Conservation (phyloP, 2,113 vertebrate genomes). For the Mystacornis crossleyi region DNA sequence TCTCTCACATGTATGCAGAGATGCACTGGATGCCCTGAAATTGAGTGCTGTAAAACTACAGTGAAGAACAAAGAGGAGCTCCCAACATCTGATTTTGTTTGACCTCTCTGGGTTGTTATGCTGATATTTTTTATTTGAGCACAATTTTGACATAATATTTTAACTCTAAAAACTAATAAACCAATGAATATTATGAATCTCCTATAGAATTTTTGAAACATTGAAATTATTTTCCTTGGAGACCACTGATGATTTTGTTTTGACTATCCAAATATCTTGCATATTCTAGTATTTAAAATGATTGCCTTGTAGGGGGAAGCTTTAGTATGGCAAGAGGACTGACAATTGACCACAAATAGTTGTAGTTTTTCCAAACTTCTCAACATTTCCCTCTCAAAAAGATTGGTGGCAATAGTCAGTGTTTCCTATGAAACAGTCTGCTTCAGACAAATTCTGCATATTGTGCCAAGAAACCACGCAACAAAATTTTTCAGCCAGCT, state of each 20-base stretch:
- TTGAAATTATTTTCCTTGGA: not conserved
- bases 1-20: not conserved
- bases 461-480: not conserved
- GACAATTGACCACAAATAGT: not conserved
- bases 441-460: not conserved
- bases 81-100: not conserved
- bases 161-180: not conserved
- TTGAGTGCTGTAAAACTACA: not conserved
- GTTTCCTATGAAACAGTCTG: not conserved
- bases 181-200: not conserved
- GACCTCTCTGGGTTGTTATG: not conserved
- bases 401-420: not conserved
- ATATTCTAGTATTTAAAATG: not conserved
- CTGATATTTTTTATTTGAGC: not conserved
- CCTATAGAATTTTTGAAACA: not conserved
- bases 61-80: not conserved
- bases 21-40: not conserved
- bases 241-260: not conserved
- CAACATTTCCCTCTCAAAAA: not conserved
- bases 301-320: accelerated
- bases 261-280: not conserved
- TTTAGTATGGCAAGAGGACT: accelerated
- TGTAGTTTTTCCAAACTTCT: not conserved
- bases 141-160: not conserved
- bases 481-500: conserved; percentile 23